Base-by-base conservation (phyloP, 1,140 invertebrate species). In the Ostrea denselamellosa region DNA sequence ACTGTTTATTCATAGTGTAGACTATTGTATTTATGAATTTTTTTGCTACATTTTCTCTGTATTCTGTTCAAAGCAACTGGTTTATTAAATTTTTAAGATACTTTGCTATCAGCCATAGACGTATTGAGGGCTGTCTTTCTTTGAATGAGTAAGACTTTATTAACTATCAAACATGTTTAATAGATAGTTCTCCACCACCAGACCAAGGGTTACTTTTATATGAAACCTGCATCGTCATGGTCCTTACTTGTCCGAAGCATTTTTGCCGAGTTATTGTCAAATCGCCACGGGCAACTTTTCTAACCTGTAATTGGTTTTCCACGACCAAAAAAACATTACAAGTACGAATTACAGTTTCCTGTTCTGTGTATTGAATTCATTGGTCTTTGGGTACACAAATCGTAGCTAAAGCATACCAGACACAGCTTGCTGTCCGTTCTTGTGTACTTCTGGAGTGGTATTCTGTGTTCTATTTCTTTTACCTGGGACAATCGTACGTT, bases 281-380 rank as follows among this genome's bases (percentile, higher is more conserved):
- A 28, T 25, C 68, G 68, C 68, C 25, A 77, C 68, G 12, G 68
- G 68, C 68, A 34, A 28, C 28, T 77, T 77, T 9, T 77, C 68
- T 12, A 77, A 77, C 68, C 68, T 77, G 28, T 77, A 77, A 77
- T 77, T 77, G 68, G 68, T 77, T 77, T 77, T 28, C 68, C 68
- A 77, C 28, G 68, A 9, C 68, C 25, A 62, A 77, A 71, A n/a
- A 77, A 77, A 77, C 34, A 44, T 44, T 77, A 77, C 68, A 77
- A 77, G 68, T 25, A 77, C 28, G 68, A 77, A 77, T 77, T 34
- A 34, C 25, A 34, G 25, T 77, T 77, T 34, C 68, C 14, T 77
- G 68, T 77, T 77, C 10, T 77, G 28, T 77, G 68, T 77, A 77
- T 77, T 77, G 68, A 77, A 77, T 44, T 77, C 68, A 10, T 2